Evolutionary conservation across 2,113 vertebrate genomes (phyloP).

Genomic region (Dromiciops gliroides): DNA sequence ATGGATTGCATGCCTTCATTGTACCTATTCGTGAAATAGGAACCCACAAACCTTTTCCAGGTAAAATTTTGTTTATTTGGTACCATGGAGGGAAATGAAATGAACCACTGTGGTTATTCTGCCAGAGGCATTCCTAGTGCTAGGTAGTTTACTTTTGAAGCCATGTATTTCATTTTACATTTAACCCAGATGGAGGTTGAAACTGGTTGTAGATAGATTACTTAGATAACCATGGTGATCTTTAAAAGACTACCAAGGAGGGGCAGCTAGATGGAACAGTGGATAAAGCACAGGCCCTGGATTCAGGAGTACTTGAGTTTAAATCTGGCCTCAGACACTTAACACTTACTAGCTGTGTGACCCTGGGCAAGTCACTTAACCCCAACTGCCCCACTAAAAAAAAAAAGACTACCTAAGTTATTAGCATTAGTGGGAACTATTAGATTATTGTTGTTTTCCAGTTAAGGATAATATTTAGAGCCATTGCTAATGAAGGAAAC

Average conservation of each 20-base stretch:
- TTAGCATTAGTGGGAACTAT: neutral
- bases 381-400: too few relatives aligned
- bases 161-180: neutral
- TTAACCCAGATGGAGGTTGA: neutral
- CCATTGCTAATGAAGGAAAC: neutral
- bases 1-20: slow-evolving; percentile 96
- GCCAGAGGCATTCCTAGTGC: neutral
- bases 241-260: neutral
- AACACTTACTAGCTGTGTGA: too few relatives aligned
- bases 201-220: neutral
- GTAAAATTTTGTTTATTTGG: slow-evolving; percentile 78
- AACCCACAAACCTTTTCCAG: slow-evolving; percentile 95
- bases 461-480: neutral
- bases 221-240: neutral
- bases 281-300: too few relatives aligned
- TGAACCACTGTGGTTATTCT: neutral
- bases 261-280: too few relatives aligned
- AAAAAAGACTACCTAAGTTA: too few relatives aligned
- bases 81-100: slow-evolving; percentile 5
- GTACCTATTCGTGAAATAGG: slow-evolving; percentile 91
- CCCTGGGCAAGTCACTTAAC: too few relatives aligned
- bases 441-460: neutral
- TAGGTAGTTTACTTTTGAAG: neutral
- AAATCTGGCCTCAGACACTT: too few relatives aligned
- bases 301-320: too few relatives aligned